A percentile compares a stretch with the other conserved stretches of the same genome.
These are phyloP conservation scores for Elachura formosa DNA, from an alignment of 2,113 vertebrate species.

Conservation along the genomic window DNA sequence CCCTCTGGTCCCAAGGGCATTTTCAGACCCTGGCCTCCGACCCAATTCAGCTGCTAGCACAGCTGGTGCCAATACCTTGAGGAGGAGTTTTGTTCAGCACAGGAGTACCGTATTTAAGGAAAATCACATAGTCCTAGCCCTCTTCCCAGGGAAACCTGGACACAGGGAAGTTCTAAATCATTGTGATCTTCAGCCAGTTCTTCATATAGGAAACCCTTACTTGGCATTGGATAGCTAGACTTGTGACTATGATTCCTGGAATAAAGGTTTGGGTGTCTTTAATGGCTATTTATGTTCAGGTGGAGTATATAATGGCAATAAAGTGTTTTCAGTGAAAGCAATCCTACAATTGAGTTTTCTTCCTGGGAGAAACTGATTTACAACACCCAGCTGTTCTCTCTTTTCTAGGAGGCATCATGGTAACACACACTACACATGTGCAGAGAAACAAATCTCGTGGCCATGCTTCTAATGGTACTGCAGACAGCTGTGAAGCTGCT, in stretches of 20 bases:
- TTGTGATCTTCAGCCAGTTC: not conserved
- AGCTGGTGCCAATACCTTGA: not conserved
- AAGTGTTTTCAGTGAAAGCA: not conserved
- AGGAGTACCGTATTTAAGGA: not conserved
- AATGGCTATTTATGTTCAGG: not conserved
- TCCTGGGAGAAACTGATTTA: not conserved
- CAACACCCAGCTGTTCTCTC: not conserved
- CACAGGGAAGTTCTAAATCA: not conserved
- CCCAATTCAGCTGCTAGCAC: not conserved
- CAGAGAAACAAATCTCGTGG: not conserved
- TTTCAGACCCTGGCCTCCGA: not conserved
- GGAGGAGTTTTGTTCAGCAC: not conserved
- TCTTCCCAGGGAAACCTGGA: not conserved
- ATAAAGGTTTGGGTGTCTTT: not conserved
- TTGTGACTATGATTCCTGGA: not conserved
- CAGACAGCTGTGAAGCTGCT: not conserved
- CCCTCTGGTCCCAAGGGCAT: not conserved
- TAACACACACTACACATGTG: not conserved
- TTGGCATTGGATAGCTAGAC: not conserved
- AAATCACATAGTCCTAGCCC: accelerated
- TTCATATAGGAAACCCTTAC: not conserved
- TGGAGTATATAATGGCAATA: not conserved
- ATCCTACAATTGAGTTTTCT: not conserved
- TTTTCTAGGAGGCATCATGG: not conserved
- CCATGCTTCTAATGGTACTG: not conserved